These are phyloP conservation scores for Lophotriccus pileatus DNA, from an alignment of 2,797 vertebrate species.

Conservation along the genomic window DNA sequence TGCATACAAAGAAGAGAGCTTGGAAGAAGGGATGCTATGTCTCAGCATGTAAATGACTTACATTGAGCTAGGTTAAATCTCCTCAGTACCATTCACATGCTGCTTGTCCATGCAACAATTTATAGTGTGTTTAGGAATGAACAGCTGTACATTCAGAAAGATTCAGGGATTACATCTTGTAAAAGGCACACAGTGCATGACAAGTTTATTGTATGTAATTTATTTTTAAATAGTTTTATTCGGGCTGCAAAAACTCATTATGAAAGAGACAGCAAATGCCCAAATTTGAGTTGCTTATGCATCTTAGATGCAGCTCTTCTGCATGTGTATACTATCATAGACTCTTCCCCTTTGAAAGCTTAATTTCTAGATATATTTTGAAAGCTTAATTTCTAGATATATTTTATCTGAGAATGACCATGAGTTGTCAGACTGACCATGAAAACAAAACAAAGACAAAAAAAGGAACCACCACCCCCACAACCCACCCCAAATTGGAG, in stretches of 20 bases:
- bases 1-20: background rate
- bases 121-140: background rate
- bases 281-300: background rate
- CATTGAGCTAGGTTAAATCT: background rate
- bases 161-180: background rate
- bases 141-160: background rate
- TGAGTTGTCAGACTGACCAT: background rate
- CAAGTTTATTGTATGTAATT: background rate
- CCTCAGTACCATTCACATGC: background rate
- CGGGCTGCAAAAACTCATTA: background rate
- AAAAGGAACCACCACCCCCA: background rate
- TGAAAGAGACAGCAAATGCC: background rate
- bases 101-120: background rate
- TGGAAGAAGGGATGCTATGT: slow-evolving; percentile 9
- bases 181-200: background rate
- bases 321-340: background rate
- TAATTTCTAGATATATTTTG: background rate
- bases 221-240: background rate
- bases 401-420: background rate
- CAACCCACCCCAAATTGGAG: background rate
- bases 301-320: background rate
- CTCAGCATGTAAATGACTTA: background rate
- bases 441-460: background rate
- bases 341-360: background rate
- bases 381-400: background rate